Conservation (phyloP, 1,140 invertebrate genomes). For the Nilaparvata lugens region DNA sequence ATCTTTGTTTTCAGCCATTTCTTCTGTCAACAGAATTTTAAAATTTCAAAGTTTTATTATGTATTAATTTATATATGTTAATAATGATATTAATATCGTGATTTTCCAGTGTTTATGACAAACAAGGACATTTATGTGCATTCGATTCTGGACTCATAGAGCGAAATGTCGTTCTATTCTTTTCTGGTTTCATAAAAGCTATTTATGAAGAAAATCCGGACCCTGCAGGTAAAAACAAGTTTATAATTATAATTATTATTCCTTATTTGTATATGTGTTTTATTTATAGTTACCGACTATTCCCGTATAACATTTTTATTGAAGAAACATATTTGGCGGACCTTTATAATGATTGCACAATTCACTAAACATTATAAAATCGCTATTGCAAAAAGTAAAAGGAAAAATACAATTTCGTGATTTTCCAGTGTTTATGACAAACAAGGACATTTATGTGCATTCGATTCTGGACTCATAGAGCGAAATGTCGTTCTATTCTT, state of each 20-base stretch:
- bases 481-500: conserved; percentile 64
- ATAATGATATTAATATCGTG: conserved; percentile 17
- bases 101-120: conserved; percentile 63
- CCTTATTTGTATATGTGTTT: too few relatives aligned
- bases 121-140: conserved; percentile 67
- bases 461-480: conserved; percentile 73
- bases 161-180: conserved; percentile 61
- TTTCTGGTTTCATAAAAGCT: conserved; percentile 74
- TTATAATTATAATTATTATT: too few relatives aligned
- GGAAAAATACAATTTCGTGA: too few relatives aligned
- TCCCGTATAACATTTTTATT: too few relatives aligned
- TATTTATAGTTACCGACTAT: too few relatives aligned
- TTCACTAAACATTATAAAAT: too few relatives aligned
- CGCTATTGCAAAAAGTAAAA: too few relatives aligned
- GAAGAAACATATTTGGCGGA: too few relatives aligned
- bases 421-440: conserved; percentile 66
- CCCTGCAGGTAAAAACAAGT: conserved; percentile 42
- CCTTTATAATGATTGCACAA: too few relatives aligned
- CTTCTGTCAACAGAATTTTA: too few relatives aligned
- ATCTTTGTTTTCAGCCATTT: too few relatives aligned
- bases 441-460: conserved; percentile 67
- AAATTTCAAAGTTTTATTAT: too few relatives aligned
- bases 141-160: conserved; percentile 75
- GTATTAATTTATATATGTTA: neutral
- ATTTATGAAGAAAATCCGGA: conserved; percentile 66